These are phyloP conservation scores for Bovichtus variegatus DNA, from an alignment of 2,797 vertebrate species.

Conservation along the genomic window DNA sequence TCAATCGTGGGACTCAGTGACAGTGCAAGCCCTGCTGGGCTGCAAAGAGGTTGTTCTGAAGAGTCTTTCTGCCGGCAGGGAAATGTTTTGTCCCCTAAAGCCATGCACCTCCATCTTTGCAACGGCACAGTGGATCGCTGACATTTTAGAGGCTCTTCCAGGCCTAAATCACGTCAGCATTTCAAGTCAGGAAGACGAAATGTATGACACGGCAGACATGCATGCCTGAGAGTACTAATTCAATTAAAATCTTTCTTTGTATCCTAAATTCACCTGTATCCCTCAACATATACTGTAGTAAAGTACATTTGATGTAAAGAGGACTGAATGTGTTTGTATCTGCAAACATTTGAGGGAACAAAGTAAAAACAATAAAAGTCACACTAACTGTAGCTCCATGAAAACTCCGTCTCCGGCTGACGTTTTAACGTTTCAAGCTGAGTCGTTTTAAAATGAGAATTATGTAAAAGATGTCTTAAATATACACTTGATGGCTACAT, in stretches of 20 bases:
- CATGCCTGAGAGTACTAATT: constrained; percentile 59
- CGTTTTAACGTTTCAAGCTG: not conserved
- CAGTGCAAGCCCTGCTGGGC: constrained; percentile 79
- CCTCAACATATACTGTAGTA: constrained; percentile 9
- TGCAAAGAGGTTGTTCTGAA: constrained; percentile 76
- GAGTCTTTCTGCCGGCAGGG: constrained; percentile 75
- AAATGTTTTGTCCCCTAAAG: constrained; percentile 81
- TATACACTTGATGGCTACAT: too few species aligned
- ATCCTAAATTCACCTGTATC: constrained; percentile 38
- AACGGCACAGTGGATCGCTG: constrained; percentile 70
- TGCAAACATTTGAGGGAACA: constrained; percentile 4
- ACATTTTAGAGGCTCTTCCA: constrained; percentile 79
- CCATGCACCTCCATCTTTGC: constrained; percentile 71
- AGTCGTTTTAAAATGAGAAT: not conserved
- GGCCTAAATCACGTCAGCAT: constrained; percentile 65
- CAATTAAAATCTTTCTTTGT: constrained; percentile 51
- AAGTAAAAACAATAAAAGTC: constrained; percentile 1
- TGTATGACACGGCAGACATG: constrained; percentile 63
- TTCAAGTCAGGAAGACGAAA: constrained; percentile 57
- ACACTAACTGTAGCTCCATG: not conserved
- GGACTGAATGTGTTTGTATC: not conserved
- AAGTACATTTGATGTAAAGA: constrained; percentile 21
- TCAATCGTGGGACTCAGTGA: constrained; percentile 84
- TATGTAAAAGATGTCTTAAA: not conserved
- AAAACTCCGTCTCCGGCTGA: not conserved